Conservation (phyloP, 1,140 invertebrate species). For the Harlomillsia oculata region DNA sequence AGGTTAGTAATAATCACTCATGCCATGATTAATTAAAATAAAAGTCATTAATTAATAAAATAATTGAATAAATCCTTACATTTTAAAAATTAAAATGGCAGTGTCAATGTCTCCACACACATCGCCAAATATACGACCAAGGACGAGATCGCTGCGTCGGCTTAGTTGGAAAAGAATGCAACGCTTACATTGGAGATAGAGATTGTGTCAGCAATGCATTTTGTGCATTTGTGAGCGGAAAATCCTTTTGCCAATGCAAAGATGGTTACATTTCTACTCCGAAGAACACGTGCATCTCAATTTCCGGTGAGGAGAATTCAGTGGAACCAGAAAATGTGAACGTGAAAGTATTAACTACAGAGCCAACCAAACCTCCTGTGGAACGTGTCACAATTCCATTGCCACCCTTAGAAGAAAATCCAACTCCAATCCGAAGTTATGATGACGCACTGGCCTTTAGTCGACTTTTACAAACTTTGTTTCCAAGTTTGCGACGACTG, state of each 20-base stretch:
- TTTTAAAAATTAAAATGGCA: not conserved
- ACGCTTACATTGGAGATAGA: conserved; percentile 23
- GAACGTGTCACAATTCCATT: not conserved
- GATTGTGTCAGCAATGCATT: conserved; percentile 9
- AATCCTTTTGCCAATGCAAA: conserved; percentile 10
- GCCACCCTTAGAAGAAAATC: not conserved
- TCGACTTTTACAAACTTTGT: no score
- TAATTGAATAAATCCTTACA: not conserved
- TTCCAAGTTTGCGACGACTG: not conserved
- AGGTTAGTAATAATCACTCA: not conserved
- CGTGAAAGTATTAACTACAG: no score
- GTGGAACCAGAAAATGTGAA: conserved; percentile 1
- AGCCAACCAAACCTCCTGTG: no score
- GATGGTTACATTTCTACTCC: conserved; percentile 4
- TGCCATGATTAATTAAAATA: not conserved
- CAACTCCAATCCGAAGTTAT: not conserved
- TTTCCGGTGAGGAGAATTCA: not conserved
- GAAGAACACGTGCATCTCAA: not conserved
- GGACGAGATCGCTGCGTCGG: conserved; percentile 4
- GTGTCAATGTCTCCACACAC: conserved; percentile 19
- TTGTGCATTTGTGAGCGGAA: conserved; percentile 10
- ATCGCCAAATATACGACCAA: conserved; percentile 11
- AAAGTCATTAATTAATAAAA: not conserved
- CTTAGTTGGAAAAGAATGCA: conserved; percentile 12
- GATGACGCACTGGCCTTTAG: no score